phyloP scores from a whole-genome alignment of 2,113 vertebrate species.

The Galemys pyrenaicus region DNA sequence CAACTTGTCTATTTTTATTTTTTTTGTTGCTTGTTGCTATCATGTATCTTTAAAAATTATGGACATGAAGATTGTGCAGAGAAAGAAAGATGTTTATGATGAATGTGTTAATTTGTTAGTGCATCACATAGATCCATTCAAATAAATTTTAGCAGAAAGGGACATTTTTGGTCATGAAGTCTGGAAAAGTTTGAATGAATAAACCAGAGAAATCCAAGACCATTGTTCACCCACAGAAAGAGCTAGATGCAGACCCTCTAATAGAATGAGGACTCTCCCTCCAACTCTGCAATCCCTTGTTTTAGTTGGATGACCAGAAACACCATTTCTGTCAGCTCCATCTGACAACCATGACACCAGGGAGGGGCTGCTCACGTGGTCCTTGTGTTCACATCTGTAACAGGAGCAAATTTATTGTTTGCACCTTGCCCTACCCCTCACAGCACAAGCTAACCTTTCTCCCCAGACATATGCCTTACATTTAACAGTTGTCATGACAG shows the following conservation, averaged over 20 bases:
- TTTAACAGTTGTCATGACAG: not conserved
- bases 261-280: not conserved
- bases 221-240: not conserved
- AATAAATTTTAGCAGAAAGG: not conserved
- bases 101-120: constrained; percentile 9
- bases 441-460: not conserved
- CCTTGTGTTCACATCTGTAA: not conserved
- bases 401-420: not conserved
- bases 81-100: not conserved
- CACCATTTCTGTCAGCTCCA: not conserved
- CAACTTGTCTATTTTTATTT: not conserved
- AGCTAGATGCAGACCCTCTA: not conserved
- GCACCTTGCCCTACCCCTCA: not conserved
- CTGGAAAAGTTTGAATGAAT: not conserved
- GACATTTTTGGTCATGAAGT: not conserved
- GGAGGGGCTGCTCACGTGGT: not conserved
- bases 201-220: not conserved
- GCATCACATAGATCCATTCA: not conserved
- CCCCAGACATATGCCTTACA: not conserved
- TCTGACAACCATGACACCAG: not conserved
- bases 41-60: constrained; percentile 8
- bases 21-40: not conserved
- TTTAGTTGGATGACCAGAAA: not conserved
- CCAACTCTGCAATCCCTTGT: not conserved
- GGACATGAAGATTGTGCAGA: not conserved